These are phyloP conservation scores for Zenarchopterus dispar DNA, from an alignment of 2,797 vertebrate genomes.

Conservation along the genomic window DNA sequence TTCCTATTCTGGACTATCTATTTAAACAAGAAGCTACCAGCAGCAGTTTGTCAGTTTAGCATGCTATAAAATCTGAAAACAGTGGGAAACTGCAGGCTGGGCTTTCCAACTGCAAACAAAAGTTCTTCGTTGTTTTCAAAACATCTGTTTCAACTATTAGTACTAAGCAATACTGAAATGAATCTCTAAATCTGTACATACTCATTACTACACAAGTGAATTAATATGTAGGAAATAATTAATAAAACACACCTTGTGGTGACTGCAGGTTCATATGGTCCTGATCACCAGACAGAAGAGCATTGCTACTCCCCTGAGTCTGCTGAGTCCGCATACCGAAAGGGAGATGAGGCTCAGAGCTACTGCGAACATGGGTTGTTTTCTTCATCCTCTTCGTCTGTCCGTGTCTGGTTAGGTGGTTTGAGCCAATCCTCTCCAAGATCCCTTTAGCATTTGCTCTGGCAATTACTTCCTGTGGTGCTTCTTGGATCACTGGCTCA, in stretches of 20 bases:
- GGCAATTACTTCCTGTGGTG: conserved; percentile 79
- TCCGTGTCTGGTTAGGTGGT: conserved; percentile 72
- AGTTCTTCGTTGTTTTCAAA: too few relatives aligned
- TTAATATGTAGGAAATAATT: background rate
- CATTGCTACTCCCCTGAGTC: conserved; percentile 34
- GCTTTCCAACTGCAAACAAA: too few relatives aligned
- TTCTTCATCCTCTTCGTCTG: conserved; percentile 50
- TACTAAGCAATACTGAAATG: too few relatives aligned
- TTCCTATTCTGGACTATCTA: background rate
- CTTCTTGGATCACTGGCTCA: conserved; percentile 68
- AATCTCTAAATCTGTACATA: too few relatives aligned
- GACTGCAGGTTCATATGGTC: conserved; percentile 7
- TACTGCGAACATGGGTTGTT: conserved; percentile 44
- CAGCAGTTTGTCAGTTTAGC: background rate
- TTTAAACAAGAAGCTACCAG: background rate
- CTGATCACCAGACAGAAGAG: conserved; percentile 9
- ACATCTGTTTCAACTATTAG: too few relatives aligned
- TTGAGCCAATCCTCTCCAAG: conserved; percentile 71
- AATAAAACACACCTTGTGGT: conserved; percentile 47
- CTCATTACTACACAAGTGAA: too few relatives aligned
- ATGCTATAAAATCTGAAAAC: background rate
- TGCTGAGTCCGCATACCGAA: conserved; percentile 27
- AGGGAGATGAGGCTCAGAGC: conserved; percentile 30
- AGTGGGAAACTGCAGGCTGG: too few relatives aligned
- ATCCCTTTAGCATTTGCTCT: conserved; percentile 83